Evolutionary conservation across 2,797 vertebrate species (phyloP).

Genomic region (Enteromius thamalakanensis): DNA sequence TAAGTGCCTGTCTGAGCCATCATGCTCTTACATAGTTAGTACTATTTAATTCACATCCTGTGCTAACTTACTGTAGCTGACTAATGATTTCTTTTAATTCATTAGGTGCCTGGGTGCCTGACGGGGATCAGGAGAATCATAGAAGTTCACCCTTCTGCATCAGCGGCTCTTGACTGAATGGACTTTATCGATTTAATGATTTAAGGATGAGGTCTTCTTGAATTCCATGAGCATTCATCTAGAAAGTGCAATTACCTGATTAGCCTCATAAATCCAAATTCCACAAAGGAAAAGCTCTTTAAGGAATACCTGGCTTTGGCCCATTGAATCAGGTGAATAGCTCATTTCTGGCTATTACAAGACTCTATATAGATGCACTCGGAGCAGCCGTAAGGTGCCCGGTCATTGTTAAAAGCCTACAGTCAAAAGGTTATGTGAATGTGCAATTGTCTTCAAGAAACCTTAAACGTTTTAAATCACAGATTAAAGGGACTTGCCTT

Average conservation of each 20-base stretch:
- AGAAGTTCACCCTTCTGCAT: conserved; percentile 40
- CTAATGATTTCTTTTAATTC: conserved; percentile 33
- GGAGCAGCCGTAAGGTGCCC: conserved; percentile 18
- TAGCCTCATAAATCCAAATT: conserved; percentile 48
- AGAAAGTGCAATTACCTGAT: conserved; percentile 56
- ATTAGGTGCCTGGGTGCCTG: conserved; percentile 38
- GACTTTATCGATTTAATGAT: conserved; percentile 52
- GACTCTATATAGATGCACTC: background rate
- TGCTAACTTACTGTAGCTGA: background rate
- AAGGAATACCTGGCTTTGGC: conserved; percentile 38
- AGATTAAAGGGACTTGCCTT: conserved; percentile 4
- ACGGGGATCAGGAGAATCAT: conserved; percentile 10
- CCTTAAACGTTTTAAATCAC: background rate
- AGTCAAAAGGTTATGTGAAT: conserved; percentile 6
- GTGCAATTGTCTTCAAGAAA: conserved; percentile 12
- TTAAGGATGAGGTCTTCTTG: conserved; percentile 32
- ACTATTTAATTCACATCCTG: conserved; percentile 35
- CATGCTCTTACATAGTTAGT: background rate
- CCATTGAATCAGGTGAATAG: conserved; percentile 42
- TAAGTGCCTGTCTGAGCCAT: background rate
- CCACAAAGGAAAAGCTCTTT: conserved; percentile 46
- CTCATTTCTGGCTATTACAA: conserved; percentile 26
- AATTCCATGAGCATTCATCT: conserved; percentile 39
- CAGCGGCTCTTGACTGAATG: conserved; percentile 48
- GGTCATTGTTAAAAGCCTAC: background rate